Evolutionary conservation across 2,797 vertebrate species (phyloP).

Genomic region (Danionella dracula): DNA sequence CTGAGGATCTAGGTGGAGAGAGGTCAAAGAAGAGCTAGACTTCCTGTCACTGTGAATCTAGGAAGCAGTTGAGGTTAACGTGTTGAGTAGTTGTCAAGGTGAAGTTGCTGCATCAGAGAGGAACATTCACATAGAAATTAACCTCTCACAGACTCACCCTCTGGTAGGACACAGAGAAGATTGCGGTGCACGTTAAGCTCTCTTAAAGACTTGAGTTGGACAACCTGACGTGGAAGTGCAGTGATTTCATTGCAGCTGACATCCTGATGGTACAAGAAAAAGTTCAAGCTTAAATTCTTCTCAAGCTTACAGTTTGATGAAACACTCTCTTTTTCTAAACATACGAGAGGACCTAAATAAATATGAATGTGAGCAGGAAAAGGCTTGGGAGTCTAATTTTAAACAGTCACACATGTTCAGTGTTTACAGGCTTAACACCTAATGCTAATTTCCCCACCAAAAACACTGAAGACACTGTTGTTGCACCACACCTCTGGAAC

Average conservation of each 20-base stretch:
- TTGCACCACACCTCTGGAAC: too few species aligned
- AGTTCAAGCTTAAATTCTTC: neutral
- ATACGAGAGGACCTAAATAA: neutral
- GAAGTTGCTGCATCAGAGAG: neutral
- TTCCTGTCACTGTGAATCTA: neutral
- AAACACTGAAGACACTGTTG: too few species aligned
- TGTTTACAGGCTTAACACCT: too few species aligned
- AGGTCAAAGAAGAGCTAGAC: conserved; percentile 7
- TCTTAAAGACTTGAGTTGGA: conserved; percentile 77
- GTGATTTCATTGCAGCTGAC: conserved; percentile 96
- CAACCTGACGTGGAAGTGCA: conserved; percentile 83
- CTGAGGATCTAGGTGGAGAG: neutral
- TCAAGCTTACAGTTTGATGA: conserved; percentile 5
- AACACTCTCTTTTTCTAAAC: neutral
- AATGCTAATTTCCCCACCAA: too few species aligned
- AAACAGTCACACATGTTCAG: too few species aligned
- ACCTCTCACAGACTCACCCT: conserved; percentile 71
- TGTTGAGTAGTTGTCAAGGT: neutral
- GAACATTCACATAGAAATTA: neutral
- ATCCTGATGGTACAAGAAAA: conserved; percentile 67
- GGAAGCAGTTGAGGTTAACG: neutral
- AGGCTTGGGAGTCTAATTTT: too few species aligned
- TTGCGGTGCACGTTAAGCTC: conserved; percentile 90
- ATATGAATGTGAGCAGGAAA: too few species aligned
- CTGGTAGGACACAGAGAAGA: conserved; percentile 87